Evolutionary conservation across 2,888 invertebrate species (phyloP).

Genomic region (Catocala sponsa): DNA sequence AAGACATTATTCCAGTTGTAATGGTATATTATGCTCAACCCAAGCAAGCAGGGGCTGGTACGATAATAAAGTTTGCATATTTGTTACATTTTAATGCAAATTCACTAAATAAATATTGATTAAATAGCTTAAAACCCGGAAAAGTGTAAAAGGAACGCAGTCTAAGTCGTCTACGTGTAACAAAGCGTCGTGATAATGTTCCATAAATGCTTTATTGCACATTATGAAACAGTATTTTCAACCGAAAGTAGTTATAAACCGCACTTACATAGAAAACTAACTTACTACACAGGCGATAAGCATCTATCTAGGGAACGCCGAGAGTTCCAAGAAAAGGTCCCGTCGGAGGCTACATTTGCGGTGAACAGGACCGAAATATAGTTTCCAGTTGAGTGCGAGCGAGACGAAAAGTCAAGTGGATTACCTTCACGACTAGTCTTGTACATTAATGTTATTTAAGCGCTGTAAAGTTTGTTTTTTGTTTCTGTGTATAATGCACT

Average conservation of each 20-base stretch:
- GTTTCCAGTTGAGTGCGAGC: constrained; percentile 41
- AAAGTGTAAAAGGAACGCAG: too few relatives aligned
- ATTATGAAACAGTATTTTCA: constrained; percentile 19
- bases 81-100: too few relatives aligned
- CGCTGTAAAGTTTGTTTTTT: constrained; percentile 55
- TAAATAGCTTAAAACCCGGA: too few relatives aligned
- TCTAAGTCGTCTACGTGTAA: too few relatives aligned
- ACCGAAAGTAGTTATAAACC: constrained; percentile 16
- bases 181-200: background rate
- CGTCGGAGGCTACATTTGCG: constrained; percentile 66
- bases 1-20: too few relatives aligned
- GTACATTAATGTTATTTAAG: constrained; percentile 66
- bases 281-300: constrained; percentile 62
- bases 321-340: constrained; percentile 75
- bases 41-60: too few relatives aligned
- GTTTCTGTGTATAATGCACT: constrained; percentile 53
- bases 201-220: constrained; percentile 19
- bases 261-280: constrained; percentile 64
- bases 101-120: too few relatives aligned
- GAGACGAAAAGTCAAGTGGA: constrained; percentile 65
- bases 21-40: too few relatives aligned
- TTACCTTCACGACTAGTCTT: constrained; percentile 72
- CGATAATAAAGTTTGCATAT: too few relatives aligned
- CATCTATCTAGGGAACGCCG: constrained; percentile 61
- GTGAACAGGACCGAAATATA: constrained; percentile 48